Evolutionary conservation across 1,140 invertebrate species (phyloP), one percentile per base, ranked within the genome.

Genomic region (Schlechtendalia chinensis): DNA sequence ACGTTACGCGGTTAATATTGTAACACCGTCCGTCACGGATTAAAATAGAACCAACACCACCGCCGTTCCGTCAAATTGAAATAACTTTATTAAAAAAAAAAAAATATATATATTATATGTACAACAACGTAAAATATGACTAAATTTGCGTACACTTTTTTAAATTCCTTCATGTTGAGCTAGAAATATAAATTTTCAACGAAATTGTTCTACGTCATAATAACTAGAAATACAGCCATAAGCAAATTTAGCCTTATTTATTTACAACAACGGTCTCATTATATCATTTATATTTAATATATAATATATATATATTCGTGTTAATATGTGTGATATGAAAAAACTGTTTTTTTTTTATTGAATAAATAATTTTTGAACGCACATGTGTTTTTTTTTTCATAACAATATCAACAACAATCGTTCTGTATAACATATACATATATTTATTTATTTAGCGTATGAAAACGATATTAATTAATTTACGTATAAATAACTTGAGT

Each of bases 11-110:
- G n/a, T n/a, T n/a, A n/a, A n/a, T n/a, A n/a, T n/a, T n/a, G n/a
- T n/a, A n/a, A n/a, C n/a, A n/a, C n/a, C n/a, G n/a, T n/a, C n/a
- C n/a, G n/a, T n/a, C n/a, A n/a, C n/a, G n/a, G n/a, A n/a, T n/a
- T n/a, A 39, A 39, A 39, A 39, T 4, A 39, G 8, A 39, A 39
- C 8, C 3, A 39, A 39, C 3, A 4, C 8, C 32, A 39, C 32
- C 32, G 32, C 8, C 8, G n/a, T 54, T 19, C 17, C 22, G 1
- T 50, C 16, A 50, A 54, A 32, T 54, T 17, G 5, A 54, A 72
- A 72, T 72, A 10, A 72, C 47, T 72, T 72, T 72, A 72, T 72
- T 72, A 53, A 54, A 54, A 72, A 72, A 54, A 53, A 50, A 72
- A 53, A 29, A 29, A 27, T 10, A 27, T 69, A 53, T 0, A 29